Base-by-base conservation (phyloP, 2,888 invertebrate species). In the Yponomeuta cagnagella region DNA sequence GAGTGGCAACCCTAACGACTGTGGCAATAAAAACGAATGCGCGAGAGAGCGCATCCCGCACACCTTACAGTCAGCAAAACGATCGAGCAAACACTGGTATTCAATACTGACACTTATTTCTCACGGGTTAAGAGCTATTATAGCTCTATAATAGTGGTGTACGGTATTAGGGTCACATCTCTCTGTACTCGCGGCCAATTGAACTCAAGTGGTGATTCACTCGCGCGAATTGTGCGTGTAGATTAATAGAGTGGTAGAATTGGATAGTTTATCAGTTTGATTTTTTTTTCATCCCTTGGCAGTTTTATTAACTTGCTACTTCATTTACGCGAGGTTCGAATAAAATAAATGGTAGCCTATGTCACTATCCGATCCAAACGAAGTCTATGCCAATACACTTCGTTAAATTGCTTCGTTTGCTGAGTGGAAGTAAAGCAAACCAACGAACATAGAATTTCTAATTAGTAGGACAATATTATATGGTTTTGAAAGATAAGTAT, bases 131-230 rank as follows among this genome's bases (percentile, higher is more conserved):
- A 12, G 52, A 58, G 4, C 52, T 58, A 58, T 58, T 15, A 58
- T 15, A 58, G 15, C 52, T 58, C 43, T 9, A 67, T 9, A 10
- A 1, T 52, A 23, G 23, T 72, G 9, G 5, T 71, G 72, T 74
- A 79, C 81, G 78, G 82, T 6, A 67, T 43, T 43, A 67, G 74
- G 80, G 81, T 82, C 81, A 81, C 77, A 75, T 72, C 73, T 70
- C 71, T 70, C 77, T 76, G 71, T 15, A 12, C 33, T 33, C 67
- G 43, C 43, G 67, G 37, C 37, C 67, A 37, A 67, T 67, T 15
- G 67, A 8, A 67, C n/a, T 67, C 67, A 67, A 67, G 67, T 67
- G 67, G 23, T 58, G 52, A 58, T 58, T 58, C 52, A 58, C 52
- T 65, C 65, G 30, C 5, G 30, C 31, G 65, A 12, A 65, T 65